Conservation (phyloP, 2,113 vertebrate species). For the Athene noctua region DNA sequence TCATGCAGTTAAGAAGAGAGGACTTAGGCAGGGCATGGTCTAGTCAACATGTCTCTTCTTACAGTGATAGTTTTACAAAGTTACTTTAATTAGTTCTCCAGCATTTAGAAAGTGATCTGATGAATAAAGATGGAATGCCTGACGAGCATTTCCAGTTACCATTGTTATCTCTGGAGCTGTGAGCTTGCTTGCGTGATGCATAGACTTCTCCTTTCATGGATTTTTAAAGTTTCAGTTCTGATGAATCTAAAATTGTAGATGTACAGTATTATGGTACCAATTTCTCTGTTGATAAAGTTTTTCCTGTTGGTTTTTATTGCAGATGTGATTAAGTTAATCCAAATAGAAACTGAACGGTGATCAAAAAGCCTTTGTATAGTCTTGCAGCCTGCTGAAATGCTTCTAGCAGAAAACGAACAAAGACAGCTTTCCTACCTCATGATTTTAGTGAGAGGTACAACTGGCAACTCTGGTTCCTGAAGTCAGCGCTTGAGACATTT, state of each 20-base stretch:
- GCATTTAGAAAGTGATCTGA: neutral
- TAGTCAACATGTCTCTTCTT: neutral
- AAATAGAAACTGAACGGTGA: neutral
- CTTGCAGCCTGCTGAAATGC: neutral
- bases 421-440: neutral
- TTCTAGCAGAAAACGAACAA: neutral
- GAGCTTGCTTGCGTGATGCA: neutral
- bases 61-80: neutral
- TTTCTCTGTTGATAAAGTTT: neutral
- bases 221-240: neutral
- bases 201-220: neutral
- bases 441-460: neutral
- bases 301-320: neutral
- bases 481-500: accelerated
- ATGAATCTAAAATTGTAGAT: neutral
- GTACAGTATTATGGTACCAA: neutral
- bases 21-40: neutral
- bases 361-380: neutral
- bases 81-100: neutral
- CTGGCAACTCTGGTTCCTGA: neutral
- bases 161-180: neutral
- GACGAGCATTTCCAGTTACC: neutral
- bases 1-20: neutral
- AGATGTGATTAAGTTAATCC: neutral
- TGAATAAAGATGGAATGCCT: neutral